These are phyloP conservation scores for Phortica okadai DNA, from an alignment of 2,888 invertebrate genomes.

Conservation along the genomic window DNA sequence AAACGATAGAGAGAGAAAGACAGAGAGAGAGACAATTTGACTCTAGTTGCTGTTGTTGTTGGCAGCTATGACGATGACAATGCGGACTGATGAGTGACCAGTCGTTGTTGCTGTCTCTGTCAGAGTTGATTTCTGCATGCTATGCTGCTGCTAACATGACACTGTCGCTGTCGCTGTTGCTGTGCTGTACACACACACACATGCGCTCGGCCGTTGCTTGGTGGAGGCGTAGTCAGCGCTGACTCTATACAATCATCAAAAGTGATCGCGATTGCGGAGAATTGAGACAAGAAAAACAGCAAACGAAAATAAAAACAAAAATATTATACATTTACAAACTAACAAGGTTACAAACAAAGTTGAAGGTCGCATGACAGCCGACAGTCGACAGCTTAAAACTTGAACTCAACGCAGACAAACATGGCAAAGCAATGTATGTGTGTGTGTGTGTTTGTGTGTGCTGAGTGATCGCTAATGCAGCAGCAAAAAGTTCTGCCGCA, in stretches of 20 bases:
- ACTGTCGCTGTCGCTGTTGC: not conserved
- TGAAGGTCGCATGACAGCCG: slow-evolving; percentile 55
- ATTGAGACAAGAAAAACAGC: slow-evolving; percentile 51
- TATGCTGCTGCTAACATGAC: not conserved
- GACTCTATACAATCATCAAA: slow-evolving; percentile 58
- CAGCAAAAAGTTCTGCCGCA: slow-evolving; percentile 47
- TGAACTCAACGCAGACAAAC: slow-evolving; percentile 17
- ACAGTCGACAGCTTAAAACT: slow-evolving; percentile 38
- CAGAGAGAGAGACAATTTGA: slow-evolving; percentile 22
- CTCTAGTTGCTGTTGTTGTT: slow-evolving; percentile 49
- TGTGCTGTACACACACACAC: slow-evolving; percentile 1
- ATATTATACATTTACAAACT: slow-evolving; percentile 50
- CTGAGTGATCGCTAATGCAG: slow-evolving; percentile 50
- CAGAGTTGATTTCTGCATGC: too few relatives aligned
- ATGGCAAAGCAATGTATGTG: slow-evolving; percentile 36
- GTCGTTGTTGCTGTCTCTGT: not conserved
- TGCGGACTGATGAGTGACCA: not conserved
- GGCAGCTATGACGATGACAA: slow-evolving; percentile 10
- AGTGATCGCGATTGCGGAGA: slow-evolving; percentile 68
- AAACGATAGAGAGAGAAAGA: not conserved
- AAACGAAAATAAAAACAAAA: slow-evolving; percentile 36
- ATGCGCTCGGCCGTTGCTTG: slow-evolving; percentile 37
- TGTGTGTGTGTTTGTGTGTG: slow-evolving; percentile 41
- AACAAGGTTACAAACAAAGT: slow-evolving; percentile 67
- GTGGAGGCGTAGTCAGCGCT: slow-evolving; percentile 63